These are phyloP conservation scores for Cecidostiba fungosa DNA, from an alignment of 2,888 invertebrate species.

Conservation along the genomic window DNA sequence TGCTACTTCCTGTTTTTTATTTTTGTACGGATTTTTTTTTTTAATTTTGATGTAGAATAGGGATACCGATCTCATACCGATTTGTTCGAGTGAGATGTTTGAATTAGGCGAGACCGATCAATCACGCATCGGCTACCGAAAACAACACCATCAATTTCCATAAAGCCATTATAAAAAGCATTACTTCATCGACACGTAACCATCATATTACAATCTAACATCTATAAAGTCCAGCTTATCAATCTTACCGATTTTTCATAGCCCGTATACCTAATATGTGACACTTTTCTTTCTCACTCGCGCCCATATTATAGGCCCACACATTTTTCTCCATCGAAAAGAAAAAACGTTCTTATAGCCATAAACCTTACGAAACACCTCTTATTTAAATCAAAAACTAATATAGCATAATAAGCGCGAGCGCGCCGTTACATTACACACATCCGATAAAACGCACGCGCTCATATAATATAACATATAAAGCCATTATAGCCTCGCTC, in stretches of 20 bases:
- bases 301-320: conserved; percentile 1
- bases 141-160: neutral
- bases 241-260: neutral
- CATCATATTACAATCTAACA: conserved; percentile 19
- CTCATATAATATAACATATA: neutral
- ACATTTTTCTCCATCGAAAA: conserved; percentile 19
- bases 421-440: neutral
- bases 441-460: neutral
- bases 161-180: conserved; percentile 1
- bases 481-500: neutral
- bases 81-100: neutral
- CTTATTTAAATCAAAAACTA: conserved; percentile 48
- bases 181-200: conserved; percentile 42
- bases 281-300: conserved; percentile 2
- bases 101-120: neutral
- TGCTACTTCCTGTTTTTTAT: neutral
- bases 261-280: neutral
- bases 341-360: neutral
- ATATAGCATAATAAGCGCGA: conserved; percentile 22
- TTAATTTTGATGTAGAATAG: neutral
- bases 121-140: neutral
- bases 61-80: too few relatives aligned
- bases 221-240: conserved; percentile 14
- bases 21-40: neutral
- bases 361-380: conserved; percentile 2